Evolutionary conservation across 1,140 invertebrate species (phyloP), one percentile per base, ranked within the genome.

Genomic region (Caenorhabditis latens): DNA sequence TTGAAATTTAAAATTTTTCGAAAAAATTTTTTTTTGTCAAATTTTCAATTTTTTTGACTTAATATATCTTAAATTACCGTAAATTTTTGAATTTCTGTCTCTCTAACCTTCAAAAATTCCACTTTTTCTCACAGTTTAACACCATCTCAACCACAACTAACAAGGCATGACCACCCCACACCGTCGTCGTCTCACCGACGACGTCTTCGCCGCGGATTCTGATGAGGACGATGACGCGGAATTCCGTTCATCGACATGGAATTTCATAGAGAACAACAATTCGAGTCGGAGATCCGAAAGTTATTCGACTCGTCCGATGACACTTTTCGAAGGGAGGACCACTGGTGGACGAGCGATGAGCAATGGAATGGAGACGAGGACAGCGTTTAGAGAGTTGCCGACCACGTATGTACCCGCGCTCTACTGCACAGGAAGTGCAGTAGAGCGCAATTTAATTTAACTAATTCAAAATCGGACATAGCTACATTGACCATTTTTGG

Each of bases 181-280:
- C 32, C 71, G 46, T 24, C 71, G 71, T 43, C 42, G 14, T 16
- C 9, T 14, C 11, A 24, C 8, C 46, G 71, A 79, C 71, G 46
- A 79, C 71, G 71, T 79, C n/a, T 79, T 79, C 46, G 9, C n/a
- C 46, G 46, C 32, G 32, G 32, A 79, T 50, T 48, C 71, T 9
- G 71, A 79, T 8, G 63, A 67, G 24, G 71, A 79, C n/a, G 71
- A 79, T 5, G 71, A 71, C 16, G 67, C 67, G 4, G 67, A 79
- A 9, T 79, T 79, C n/a, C 71, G 71, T 11, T 79, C 71, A 4
- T 79, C 71, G 13, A 79, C 71, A 24, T 79, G 71, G 71, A 79
- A 79, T 79, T 79, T 79, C n/a, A 79, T 79, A 4, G 71, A 79
- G 14, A 79, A 50, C 11, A 24, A 16, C 13, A 24, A n/a, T 4